Conservation (phyloP, 1,140 invertebrate species). For the Streblospio benedicti region DNA sequence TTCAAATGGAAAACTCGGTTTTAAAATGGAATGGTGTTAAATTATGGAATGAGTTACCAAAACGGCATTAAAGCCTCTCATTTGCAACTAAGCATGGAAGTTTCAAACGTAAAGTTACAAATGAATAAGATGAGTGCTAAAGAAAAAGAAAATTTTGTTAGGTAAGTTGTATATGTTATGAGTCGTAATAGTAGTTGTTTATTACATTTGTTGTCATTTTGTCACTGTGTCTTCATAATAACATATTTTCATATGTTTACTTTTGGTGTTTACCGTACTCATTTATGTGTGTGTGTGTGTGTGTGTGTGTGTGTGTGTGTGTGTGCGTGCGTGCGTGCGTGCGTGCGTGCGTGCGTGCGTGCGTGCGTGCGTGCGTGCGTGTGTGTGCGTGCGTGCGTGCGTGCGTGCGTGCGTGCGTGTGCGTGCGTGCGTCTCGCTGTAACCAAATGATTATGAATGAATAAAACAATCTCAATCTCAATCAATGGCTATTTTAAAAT, state of each 20-base stretch:
- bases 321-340: slow-evolving; percentile 14
- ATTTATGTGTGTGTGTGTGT: slow-evolving; percentile 5
- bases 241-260: background rate
- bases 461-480: background rate
- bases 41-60: too few relatives aligned
- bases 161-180: too few relatives aligned
- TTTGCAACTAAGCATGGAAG: too few relatives aligned
- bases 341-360: background rate
- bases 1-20: too few relatives aligned
- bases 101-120: too few relatives aligned
- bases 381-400: background rate
- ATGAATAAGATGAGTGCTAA: too few relatives aligned
- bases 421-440: slow-evolving; percentile 8
- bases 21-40: too few relatives aligned
- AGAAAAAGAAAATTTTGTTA: too few relatives aligned
- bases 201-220: background rate
- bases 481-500: too few relatives aligned
- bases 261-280: background rate
- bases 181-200: too few relatives aligned
- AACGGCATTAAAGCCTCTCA: too few relatives aligned
- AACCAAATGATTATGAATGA: background rate
- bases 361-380: background rate
- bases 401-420: background rate
- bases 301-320: slow-evolving; percentile 13
- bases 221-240: background rate